Evolutionary conservation across 1,140 invertebrate species (phyloP).

Genomic region (Cotesia typhae): DNA sequence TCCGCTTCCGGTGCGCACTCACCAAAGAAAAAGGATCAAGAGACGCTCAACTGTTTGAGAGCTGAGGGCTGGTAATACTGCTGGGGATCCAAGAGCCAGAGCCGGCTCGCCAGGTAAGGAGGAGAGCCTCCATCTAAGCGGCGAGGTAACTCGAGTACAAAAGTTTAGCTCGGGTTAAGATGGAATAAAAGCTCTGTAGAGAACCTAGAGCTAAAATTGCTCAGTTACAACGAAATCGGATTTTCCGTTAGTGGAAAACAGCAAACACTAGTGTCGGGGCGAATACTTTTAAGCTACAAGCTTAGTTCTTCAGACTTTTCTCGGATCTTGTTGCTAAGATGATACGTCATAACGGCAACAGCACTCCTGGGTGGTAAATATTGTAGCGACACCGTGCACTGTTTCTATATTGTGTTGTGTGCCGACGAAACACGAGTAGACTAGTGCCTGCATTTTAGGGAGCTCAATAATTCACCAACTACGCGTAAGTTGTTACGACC

Average conservation of each 20-base stretch:
- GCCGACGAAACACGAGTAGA: too few relatives aligned
- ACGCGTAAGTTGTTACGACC: too few relatives aligned
- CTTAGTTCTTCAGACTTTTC: conserved; percentile 22
- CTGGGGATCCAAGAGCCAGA: too few relatives aligned
- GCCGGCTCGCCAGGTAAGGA: neutral
- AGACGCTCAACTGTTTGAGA: too few relatives aligned
- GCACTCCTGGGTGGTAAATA: too few relatives aligned
- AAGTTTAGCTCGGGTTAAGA: conserved; percentile 13
- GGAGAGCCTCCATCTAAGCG: neutral
- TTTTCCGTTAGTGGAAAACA: conserved; percentile 38
- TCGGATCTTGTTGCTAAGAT: conserved; percentile 1
- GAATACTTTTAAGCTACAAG: conserved; percentile 34
- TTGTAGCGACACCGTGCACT: too few relatives aligned
- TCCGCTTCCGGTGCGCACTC: conserved; percentile 49
- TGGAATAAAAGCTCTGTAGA: conserved; percentile 25
- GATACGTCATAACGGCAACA: conserved; percentile 1
- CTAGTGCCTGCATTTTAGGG: too few relatives aligned
- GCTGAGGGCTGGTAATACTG: too few relatives aligned
- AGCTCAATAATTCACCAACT: too few relatives aligned
- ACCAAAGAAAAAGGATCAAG: conserved; percentile 31
- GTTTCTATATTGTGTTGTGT: too few relatives aligned
- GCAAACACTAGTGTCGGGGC: conserved; percentile 43
- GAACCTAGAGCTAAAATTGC: conserved; percentile 26
- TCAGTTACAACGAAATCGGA: conserved; percentile 51
- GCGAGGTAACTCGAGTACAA: neutral